Percentiles rank a stretch among this genome's conserved stretches.
Evolutionary conservation across 2,113 vertebrate species (phyloP).

Genomic region (Peucedramus taeniatus): DNA sequence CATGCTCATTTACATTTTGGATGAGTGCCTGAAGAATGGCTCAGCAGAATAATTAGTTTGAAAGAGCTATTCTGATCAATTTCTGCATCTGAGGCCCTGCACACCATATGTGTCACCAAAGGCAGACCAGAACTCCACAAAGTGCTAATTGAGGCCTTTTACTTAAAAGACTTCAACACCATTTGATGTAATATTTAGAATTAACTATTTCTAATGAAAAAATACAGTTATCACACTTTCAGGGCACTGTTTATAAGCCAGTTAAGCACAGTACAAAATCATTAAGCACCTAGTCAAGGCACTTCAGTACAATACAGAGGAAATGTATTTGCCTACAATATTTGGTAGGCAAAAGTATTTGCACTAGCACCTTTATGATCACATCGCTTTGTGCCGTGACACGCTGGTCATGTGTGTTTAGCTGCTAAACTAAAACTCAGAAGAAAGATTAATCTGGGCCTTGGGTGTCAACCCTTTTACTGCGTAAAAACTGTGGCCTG

Average conservation of each 20-base stretch:
- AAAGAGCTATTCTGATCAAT: conserved; percentile 10
- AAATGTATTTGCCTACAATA: not conserved
- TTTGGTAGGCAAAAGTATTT: no score
- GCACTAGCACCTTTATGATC: not conserved
- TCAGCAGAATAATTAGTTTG: conserved; percentile 30
- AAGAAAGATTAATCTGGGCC: not conserved
- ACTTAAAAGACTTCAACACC: not conserved
- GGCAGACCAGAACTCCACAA: not conserved
- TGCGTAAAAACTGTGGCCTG: not conserved
- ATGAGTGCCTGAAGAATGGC: conserved; percentile 8
- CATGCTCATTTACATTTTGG: conserved; percentile 39
- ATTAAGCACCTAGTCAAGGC: not conserved
- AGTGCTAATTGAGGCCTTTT: not conserved
- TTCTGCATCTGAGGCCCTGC: conserved; percentile 22
- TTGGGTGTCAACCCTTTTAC: not conserved
- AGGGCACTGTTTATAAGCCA: not conserved
- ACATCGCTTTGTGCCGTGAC: not conserved
- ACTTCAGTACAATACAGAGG: not conserved
- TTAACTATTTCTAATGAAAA: not conserved
- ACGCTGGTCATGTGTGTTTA: not conserved
- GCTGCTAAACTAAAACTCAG: not conserved
- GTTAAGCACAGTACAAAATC: not conserved
- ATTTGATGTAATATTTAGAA: not conserved
- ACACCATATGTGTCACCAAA: not conserved
- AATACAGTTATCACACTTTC: not conserved